Percentiles rank a stretch among this genome's conserved stretches.
Conservation (phyloP, 2,797 vertebrate species). For the Halcyon smyrnensis region DNA sequence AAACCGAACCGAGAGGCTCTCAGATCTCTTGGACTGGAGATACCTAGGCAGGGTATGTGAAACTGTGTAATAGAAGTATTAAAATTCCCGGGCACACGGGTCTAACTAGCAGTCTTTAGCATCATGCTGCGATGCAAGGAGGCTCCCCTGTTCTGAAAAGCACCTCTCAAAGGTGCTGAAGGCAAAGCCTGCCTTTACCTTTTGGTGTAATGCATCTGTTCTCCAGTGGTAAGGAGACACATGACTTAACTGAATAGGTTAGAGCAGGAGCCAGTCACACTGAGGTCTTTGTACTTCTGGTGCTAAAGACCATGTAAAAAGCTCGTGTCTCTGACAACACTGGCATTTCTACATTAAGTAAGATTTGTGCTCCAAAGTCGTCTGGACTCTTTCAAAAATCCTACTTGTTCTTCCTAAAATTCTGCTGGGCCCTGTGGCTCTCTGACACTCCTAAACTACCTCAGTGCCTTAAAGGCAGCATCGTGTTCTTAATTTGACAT, state of each 20-base stretch:
- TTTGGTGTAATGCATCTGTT: not conserved
- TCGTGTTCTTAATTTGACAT: not conserved
- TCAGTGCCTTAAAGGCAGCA: not conserved
- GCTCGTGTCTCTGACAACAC: not conserved
- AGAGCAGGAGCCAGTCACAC: not conserved
- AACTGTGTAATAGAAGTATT: not conserved
- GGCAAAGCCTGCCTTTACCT: not conserved
- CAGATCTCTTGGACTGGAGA: slow-evolving; percentile 95
- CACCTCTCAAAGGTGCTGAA: not conserved
- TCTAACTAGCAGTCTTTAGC: not conserved
- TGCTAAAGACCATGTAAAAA: not conserved
- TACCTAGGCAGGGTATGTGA: slow-evolving; percentile 90
- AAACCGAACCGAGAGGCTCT: slow-evolving; percentile 94
- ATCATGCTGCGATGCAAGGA: not conserved
- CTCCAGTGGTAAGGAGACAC: not conserved
- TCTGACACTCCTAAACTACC: not conserved
- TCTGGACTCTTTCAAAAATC: not conserved
- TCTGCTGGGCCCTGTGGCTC: not conserved
- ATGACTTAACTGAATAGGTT: not conserved
- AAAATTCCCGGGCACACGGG: accelerated
- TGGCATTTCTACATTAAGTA: not conserved
- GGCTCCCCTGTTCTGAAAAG: not conserved
- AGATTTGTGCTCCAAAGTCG: not conserved
- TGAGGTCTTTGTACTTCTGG: not conserved
- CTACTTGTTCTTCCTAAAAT: not conserved